Evolutionary conservation across 1,140 invertebrate species (phyloP).

Genomic region (Papilio polyxenes): DNA sequence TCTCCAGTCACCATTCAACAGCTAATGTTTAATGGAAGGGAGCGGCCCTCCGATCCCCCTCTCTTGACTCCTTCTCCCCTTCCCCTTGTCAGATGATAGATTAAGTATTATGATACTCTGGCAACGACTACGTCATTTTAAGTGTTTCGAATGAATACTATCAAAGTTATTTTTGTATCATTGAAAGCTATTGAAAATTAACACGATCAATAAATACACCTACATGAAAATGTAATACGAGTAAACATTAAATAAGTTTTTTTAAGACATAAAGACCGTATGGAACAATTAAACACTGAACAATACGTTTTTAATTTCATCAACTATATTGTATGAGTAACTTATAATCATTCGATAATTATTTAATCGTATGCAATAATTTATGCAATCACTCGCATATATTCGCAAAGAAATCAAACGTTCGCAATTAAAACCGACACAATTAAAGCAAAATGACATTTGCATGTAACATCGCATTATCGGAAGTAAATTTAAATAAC

Average conservation of each 20-base stretch:
- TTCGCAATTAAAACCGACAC: not conserved
- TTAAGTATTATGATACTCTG: constrained; percentile 54
- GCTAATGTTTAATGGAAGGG: constrained; percentile 52
- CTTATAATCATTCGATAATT: not conserved
- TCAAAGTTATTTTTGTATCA: constrained; percentile 31
- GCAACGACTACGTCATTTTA: constrained; percentile 34
- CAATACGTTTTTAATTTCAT: not conserved
- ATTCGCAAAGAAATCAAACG: not conserved
- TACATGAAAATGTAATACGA: not conserved
- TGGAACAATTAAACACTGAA: not conserved
- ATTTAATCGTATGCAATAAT: not conserved
- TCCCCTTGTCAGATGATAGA: constrained; percentile 62
- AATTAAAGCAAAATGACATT: not conserved
- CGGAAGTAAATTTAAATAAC: constrained; percentile 29
- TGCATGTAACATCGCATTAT: not conserved
- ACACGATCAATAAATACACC: not conserved
- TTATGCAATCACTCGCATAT: not conserved
- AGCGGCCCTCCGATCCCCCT: constrained; percentile 45
- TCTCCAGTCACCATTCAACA: constrained; percentile 44
- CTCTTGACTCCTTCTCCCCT: constrained; percentile 40
- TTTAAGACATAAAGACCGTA: not conserved
- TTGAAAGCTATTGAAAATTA: not conserved
- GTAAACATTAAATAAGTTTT: not conserved
- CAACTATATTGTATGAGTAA: not conserved
- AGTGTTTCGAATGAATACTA: constrained; percentile 24